Conservation (phyloP, 2,797 vertebrate genomes). For the Pipistrellus pygmaeus region DNA sequence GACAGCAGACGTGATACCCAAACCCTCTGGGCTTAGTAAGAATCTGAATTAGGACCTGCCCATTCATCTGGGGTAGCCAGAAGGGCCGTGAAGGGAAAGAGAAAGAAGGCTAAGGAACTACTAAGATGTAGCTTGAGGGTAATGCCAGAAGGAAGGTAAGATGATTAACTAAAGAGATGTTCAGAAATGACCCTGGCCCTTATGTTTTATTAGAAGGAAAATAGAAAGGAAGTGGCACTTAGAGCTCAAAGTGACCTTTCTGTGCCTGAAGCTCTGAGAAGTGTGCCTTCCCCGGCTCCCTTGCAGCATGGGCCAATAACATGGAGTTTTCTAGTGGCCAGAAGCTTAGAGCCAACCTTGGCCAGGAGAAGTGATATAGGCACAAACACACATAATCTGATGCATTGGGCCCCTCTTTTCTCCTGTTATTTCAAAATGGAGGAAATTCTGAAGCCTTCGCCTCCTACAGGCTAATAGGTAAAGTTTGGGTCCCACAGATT, state of each 20-base stretch:
- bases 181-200: background rate
- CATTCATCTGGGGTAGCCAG: background rate
- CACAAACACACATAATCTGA: background rate
- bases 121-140: background rate
- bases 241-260: background rate
- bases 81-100: background rate
- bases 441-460: background rate
- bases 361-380: background rate
- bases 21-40: background rate
- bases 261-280: background rate
- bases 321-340: background rate
- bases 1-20: background rate
- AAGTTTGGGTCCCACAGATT: background rate
- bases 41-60: background rate
- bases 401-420: background rate
- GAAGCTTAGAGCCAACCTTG: background rate
- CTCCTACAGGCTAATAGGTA: background rate
- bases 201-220: conserved; percentile 12
- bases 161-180: conserved; percentile 12
- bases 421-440: background rate
- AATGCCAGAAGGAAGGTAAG: conserved; percentile 10
- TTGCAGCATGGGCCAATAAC: background rate
- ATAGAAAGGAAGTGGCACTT: background rate
- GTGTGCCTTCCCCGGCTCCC: background rate
- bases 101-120: background rate